Conservation (phyloP, 2,797 vertebrate genomes). For the Gadopsis marmoratus region DNA sequence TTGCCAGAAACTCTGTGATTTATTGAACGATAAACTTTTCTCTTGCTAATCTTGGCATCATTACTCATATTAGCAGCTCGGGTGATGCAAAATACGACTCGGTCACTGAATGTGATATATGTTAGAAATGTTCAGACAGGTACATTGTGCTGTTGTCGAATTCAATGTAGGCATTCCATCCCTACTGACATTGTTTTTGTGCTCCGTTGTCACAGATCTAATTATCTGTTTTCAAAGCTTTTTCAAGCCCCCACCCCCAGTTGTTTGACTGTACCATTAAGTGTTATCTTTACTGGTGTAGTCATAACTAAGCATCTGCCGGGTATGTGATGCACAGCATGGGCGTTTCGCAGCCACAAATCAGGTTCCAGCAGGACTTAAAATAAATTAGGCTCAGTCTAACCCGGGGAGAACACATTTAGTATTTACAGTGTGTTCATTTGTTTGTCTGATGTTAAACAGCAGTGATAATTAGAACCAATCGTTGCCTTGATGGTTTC, state of each 20-base stretch:
- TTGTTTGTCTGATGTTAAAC: constrained; percentile 74
- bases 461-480: constrained; percentile 75
- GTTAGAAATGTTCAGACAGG: constrained; percentile 46
- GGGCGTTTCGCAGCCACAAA: constrained; percentile 70
- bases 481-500: constrained; percentile 65
- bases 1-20: constrained; percentile 51
- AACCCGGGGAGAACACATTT: constrained; percentile 72
- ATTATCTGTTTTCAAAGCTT: constrained; percentile 77
- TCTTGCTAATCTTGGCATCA: constrained; percentile 47
- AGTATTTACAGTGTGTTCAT: constrained; percentile 67
- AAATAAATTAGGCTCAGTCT: constrained; percentile 77
- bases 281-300: constrained; percentile 67
- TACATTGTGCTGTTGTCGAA: constrained; percentile 60
- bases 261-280: constrained; percentile 68
- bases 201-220: constrained; percentile 77
- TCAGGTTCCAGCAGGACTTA: constrained; percentile 73
- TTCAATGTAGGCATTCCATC: constrained; percentile 60
- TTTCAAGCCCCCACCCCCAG: constrained; percentile 14
- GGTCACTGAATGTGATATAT: constrained; percentile 50
- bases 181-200: constrained; percentile 75
- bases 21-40: constrained; percentile 56
- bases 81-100: constrained; percentile 46
- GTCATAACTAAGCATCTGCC: constrained; percentile 78
- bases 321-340: constrained; percentile 72
- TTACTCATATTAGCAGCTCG: constrained; percentile 55